Conservation (phyloP, 2,888 invertebrate species). For the Herminia tarsipennalis region DNA sequence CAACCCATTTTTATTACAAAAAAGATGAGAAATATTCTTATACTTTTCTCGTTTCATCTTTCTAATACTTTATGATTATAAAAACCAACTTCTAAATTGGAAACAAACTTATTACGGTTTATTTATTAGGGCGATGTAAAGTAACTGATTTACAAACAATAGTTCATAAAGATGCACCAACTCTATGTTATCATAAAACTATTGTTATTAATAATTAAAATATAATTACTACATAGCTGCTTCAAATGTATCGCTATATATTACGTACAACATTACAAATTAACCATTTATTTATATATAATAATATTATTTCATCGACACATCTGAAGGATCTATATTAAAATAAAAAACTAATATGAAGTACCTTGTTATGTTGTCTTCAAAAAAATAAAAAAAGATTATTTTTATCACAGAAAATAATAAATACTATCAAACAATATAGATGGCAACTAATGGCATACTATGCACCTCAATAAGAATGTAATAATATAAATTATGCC, state of each 20-base stretch:
- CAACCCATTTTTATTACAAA: no score
- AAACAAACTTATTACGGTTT: no score
- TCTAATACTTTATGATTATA: no score
- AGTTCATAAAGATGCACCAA: conserved; percentile 20
- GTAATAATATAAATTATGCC: conserved; percentile 40
- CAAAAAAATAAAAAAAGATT: conserved; percentile 51
- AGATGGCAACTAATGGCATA: conserved; percentile 74
- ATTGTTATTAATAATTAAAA: conserved; percentile 37
- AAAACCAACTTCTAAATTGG: no score
- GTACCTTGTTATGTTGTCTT: conserved; percentile 39
- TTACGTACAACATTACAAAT: conserved; percentile 34
- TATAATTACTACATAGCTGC: conserved; percentile 41
- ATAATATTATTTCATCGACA: conserved; percentile 31
- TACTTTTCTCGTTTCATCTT: no score
- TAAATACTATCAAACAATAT: conserved; percentile 76
- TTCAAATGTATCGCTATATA: conserved; percentile 38
- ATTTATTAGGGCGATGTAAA: no score
- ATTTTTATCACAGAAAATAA: conserved; percentile 82
- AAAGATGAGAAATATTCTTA: no score
- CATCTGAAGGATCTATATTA: conserved; percentile 43
- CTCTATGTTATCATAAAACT: conserved; percentile 29
- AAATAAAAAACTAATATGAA: conserved; percentile 36
- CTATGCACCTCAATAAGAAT: conserved; percentile 70
- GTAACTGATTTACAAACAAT: no score
- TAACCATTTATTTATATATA: conserved; percentile 33